These are phyloP conservation scores for Rhea americana DNA, from an alignment of 2,113 vertebrate genomes.

Conservation along the genomic window DNA sequence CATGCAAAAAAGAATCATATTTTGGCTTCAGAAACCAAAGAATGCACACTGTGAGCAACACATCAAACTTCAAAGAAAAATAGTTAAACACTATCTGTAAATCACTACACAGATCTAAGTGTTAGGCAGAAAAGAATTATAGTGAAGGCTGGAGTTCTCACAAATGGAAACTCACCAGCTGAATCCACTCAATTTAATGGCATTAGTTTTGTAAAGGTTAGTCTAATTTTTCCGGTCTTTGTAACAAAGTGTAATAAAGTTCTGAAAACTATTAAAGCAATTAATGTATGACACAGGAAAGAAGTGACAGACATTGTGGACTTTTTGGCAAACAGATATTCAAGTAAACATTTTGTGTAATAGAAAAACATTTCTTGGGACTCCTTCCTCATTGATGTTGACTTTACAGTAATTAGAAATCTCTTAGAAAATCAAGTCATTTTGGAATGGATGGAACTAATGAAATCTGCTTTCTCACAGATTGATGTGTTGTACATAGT, in stretches of 20 bases:
- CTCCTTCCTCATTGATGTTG: neutral
- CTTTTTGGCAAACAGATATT: neutral
- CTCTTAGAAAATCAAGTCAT: neutral
- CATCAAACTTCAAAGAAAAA: neutral
- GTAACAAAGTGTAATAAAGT: neutral
- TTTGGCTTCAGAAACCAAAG: neutral
- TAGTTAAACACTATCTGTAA: neutral
- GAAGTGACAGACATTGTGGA: neutral
- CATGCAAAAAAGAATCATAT: neutral
- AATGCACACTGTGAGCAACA: neutral
- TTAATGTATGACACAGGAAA: neutral
- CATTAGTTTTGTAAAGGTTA: neutral
- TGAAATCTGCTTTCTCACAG: neutral
- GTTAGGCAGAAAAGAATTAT: neutral
- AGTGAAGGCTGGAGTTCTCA: neutral
- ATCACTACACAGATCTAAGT: neutral
- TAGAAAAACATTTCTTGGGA: neutral
- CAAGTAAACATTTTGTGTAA: neutral
- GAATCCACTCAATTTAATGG: neutral
- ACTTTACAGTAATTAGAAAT: neutral
- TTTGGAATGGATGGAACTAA: neutral
- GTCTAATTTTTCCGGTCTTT: conserved; percentile 5
- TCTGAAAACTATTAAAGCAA: neutral
- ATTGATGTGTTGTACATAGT: neutral
- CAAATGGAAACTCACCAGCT: neutral